Percentiles rank a stretch among this genome's conserved stretches.
These are phyloP conservation scores for Ophion ellenae DNA, from an alignment of 2,888 invertebrate genomes.

Conservation along the genomic window DNA sequence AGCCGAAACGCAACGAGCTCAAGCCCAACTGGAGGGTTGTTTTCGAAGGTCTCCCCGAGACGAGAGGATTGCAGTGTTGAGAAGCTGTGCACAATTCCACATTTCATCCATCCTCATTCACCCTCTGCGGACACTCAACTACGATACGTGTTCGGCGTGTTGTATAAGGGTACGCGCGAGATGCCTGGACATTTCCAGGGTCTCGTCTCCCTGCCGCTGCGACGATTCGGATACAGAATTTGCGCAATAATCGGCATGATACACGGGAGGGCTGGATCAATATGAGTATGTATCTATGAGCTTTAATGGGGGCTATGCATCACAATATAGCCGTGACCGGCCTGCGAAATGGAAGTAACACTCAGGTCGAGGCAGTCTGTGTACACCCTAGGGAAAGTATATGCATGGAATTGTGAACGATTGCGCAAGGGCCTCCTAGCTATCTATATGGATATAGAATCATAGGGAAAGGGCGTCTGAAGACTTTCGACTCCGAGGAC, in stretches of 20 bases:
- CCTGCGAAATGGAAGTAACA: conserved; percentile 39
- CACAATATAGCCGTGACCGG: conserved; percentile 44
- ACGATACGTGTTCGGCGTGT: conserved; percentile 42
- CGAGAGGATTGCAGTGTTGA: conserved; percentile 41
- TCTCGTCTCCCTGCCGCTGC: conserved; percentile 56
- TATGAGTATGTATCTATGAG: conserved; percentile 25
- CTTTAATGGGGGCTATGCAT: conserved; percentile 39
- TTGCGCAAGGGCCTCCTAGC: conserved; percentile 32
- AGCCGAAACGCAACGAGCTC: conserved; percentile 53
- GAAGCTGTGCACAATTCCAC: conserved; percentile 58
- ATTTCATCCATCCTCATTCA: conserved; percentile 56
- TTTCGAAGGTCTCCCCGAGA: conserved; percentile 56
- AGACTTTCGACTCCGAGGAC: not conserved
- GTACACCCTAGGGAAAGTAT: conserved; percentile 49
- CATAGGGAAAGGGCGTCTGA: not conserved
- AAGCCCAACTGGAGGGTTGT: conserved; percentile 55
- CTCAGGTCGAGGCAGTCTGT: conserved; percentile 6
- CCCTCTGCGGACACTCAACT: conserved; percentile 12
- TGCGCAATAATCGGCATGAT: conserved; percentile 72
- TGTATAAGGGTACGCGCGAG: conserved; percentile 32
- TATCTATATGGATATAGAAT: not conserved
- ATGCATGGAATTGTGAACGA: conserved; percentile 45
- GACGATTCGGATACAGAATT: conserved; percentile 73
- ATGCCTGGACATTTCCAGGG: conserved; percentile 40
- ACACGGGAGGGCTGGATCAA: conserved; percentile 33